phyloP scores from a whole-genome alignment of 2,113 vertebrate genomes.

The Syngnathoides biaculeatus region DNA sequence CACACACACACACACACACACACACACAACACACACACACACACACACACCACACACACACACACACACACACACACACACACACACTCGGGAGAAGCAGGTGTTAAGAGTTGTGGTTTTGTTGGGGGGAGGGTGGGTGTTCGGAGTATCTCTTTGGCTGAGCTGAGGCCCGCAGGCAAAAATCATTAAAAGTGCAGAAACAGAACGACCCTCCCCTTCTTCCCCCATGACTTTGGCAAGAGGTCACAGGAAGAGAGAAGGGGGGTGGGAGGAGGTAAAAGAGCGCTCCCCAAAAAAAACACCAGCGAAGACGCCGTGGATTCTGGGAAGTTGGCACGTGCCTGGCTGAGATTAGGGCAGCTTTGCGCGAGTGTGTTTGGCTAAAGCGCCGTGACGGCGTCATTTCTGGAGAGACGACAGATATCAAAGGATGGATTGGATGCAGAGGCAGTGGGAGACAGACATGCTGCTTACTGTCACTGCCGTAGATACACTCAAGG shows the following conservation, averaged over 20 bases:
- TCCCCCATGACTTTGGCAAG: slow-evolving; percentile 41
- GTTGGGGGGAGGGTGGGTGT: too few species aligned
- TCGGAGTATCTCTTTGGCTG: slow-evolving; percentile 47
- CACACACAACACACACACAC: too few species aligned
- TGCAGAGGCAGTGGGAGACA: slow-evolving; percentile 19
- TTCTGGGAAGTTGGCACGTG: slow-evolving; percentile 35
- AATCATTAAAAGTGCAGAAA: slow-evolving; percentile 71
- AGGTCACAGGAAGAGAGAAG: slow-evolving; percentile 31
- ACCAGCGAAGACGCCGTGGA: slow-evolving; percentile 9
- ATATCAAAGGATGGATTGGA: slow-evolving; percentile 50
- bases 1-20: slow-evolving; percentile 3
- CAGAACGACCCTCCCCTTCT: slow-evolving; percentile 44
- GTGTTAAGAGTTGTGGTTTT: slow-evolving; percentile 20
- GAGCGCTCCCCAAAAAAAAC: not conserved
- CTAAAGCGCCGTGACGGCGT: slow-evolving; percentile 47
- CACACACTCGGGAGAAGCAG: slow-evolving; percentile 22
- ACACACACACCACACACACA: slow-evolving; percentile 9
- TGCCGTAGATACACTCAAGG: not conserved
- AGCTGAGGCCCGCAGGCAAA: slow-evolving; percentile 56
- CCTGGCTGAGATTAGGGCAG: slow-evolving; percentile 52
- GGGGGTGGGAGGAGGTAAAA: slow-evolving; percentile 4
- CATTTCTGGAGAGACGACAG: slow-evolving; percentile 34
- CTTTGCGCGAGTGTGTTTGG: slow-evolving; percentile 49
- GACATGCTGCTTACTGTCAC: not conserved
- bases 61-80: too few species aligned